Conservation (phyloP, 1,140 invertebrate genomes). For the Brachionus rotundiformis region DNA sequence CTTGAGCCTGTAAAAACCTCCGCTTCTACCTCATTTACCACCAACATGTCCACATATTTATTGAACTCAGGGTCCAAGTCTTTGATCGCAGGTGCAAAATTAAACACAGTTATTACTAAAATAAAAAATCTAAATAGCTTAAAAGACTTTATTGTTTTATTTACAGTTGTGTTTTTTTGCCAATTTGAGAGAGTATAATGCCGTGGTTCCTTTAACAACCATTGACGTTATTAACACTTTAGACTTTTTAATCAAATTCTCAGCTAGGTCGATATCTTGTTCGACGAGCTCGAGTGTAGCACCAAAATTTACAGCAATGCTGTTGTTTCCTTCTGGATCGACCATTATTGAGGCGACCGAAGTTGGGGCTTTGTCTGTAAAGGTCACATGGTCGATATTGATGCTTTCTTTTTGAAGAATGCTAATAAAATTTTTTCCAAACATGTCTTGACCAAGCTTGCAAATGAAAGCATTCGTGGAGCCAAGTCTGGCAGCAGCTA, state of each 20-base stretch:
- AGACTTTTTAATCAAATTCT: slow-evolving; percentile 19
- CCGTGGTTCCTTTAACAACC: slow-evolving; percentile 13
- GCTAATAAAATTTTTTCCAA: slow-evolving; percentile 33
- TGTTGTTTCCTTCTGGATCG: slow-evolving; percentile 18
- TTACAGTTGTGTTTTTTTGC: slow-evolving; percentile 40
- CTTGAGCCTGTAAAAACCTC: slow-evolving; percentile 41
- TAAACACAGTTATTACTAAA: slow-evolving; percentile 36
- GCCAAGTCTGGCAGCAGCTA: slow-evolving; percentile 24
- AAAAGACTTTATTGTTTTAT: background rate
- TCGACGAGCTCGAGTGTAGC: slow-evolving; percentile 26
- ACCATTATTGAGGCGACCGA: slow-evolving; percentile 46
- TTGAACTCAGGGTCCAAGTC: slow-evolving; percentile 26
- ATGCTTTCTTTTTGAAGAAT: slow-evolving; percentile 29
- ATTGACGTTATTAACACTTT: slow-evolving; percentile 29
- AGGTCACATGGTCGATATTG: slow-evolving; percentile 31
- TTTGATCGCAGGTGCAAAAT: slow-evolving; percentile 34
- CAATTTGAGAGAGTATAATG: slow-evolving; percentile 11
- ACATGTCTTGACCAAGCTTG: slow-evolving; percentile 47
- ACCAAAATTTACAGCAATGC: slow-evolving; percentile 46
- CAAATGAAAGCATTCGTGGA: slow-evolving; percentile 33
- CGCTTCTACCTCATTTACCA: slow-evolving; percentile 50
- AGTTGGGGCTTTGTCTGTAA: slow-evolving; percentile 36
- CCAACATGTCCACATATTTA: slow-evolving; percentile 33
- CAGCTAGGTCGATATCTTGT: slow-evolving; percentile 22
- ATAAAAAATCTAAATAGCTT: background rate